Conservation (phyloP, 1,140 invertebrate species). For the Nephila pilipes region DNA sequence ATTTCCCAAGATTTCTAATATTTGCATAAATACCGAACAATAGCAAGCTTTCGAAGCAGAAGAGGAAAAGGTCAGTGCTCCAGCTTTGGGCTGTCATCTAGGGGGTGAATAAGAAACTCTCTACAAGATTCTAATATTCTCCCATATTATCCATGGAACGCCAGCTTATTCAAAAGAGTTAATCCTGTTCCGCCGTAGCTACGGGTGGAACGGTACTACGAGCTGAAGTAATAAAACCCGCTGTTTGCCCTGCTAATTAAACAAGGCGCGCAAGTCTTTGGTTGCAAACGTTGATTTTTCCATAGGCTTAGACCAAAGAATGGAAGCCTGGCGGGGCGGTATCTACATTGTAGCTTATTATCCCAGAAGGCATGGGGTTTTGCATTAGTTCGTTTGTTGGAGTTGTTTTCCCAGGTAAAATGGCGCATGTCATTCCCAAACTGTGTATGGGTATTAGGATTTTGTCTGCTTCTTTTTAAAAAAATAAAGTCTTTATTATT, state of each 20-base stretch:
- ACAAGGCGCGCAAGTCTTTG: background rate
- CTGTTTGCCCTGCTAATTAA: slow-evolving; percentile 55
- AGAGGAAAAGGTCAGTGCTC: slow-evolving; percentile 1
- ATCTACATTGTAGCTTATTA: slow-evolving; percentile 55
- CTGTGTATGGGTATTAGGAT: too few relatives aligned
- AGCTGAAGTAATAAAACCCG: slow-evolving; percentile 62
- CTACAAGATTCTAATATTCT: background rate
- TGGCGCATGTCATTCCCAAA: too few relatives aligned
- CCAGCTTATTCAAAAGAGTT: slow-evolving; percentile 41
- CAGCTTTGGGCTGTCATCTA: background rate
- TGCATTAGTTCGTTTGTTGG: slow-evolving; percentile 6
- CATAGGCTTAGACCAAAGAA: slow-evolving; percentile 40
- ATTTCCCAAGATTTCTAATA: too few relatives aligned
- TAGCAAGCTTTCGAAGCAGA: background rate
- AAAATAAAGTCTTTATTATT: too few relatives aligned
- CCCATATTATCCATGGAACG: background rate
- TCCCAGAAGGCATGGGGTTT: background rate
- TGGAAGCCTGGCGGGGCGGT: slow-evolving; percentile 18
- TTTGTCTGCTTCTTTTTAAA: too few relatives aligned
- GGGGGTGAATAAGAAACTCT: background rate
- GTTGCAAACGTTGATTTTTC: slow-evolving; percentile 51
- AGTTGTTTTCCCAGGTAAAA: too few relatives aligned
- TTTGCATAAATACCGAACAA: too few relatives aligned
- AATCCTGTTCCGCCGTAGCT: slow-evolving; percentile 1
- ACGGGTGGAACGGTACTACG: background rate